Conservation (phyloP, 1,140 invertebrate genomes). For the Euwallacea fornicatus region DNA sequence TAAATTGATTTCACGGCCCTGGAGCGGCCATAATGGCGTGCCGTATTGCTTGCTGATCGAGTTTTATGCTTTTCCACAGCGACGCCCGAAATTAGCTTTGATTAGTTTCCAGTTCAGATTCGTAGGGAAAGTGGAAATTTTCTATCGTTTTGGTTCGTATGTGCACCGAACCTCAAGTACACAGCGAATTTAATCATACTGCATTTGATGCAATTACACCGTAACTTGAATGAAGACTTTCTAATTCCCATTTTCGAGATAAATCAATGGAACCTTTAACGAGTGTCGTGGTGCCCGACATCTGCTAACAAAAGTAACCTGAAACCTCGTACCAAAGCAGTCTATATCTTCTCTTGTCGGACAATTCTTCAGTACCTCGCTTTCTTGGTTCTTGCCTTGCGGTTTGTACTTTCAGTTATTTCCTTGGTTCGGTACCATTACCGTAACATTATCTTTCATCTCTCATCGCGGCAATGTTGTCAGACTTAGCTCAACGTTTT, state of each 20-base stretch:
- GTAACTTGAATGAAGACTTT: not conserved
- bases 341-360: not conserved
- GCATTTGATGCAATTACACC: too few relatives aligned
- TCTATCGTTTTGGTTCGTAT: not conserved
- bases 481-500: not conserved
- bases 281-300: not conserved
- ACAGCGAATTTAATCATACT: too few relatives aligned
- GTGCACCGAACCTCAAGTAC: too few relatives aligned
- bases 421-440: not conserved
- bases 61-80: constrained; percentile 17
- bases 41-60: constrained; percentile 8
- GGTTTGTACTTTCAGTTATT: constrained; percentile 3
- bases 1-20: constrained; percentile 12
- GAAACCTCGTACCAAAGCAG: not conserved
- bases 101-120: constrained; percentile 10
- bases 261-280: not conserved
- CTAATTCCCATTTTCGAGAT: not conserved
- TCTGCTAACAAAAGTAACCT: too few relatives aligned
- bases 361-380: not conserved
- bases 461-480: not conserved
- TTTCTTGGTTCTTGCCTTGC: not conserved
- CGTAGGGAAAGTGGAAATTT: constrained; percentile 1
- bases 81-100: constrained; percentile 14
- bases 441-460: constrained; percentile 4
- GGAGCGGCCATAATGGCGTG: not conserved